Base-by-base conservation (phyloP, 2,113 vertebrate species). In the Trogon melanurus region DNA sequence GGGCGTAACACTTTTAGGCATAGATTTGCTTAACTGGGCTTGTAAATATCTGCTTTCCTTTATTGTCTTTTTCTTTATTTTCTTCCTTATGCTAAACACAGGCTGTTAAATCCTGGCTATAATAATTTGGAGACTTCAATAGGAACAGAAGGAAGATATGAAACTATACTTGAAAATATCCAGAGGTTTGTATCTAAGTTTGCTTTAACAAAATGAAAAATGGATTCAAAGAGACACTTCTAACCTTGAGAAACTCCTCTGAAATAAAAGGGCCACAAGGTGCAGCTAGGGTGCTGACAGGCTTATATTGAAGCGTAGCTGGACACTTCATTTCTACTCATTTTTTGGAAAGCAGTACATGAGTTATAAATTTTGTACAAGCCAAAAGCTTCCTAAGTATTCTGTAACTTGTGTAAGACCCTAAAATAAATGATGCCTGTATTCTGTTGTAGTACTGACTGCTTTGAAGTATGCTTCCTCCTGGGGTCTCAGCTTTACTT, bases 121-220 rank as follows among this genome's bases (percentile, higher is more conserved):
- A 84, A 48, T 26, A 45, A 50, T 89, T n/a, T 48, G 3, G 23
- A 58, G 36, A 73, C 47, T 54, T 70, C 36, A 58, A 3, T 6
- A 80, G n/a, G 17, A 91, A 47, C 8, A 54, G 74, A 89, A 94
- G 38, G n/a, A 76, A 75, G 88, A 69, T 23, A 54, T 9, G 66
- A 76, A 89, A 72, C 26, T 45, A 9, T 62, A 53, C 41, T 45
- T 72, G 26, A 87, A 93, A 84, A 71, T 48, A 65, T 26, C 6
- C 57, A 48, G 41, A 62, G n/a, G 6, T 61, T 89, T 65, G 13
- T n/a, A 60, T 45, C 23, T 45, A 71, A n/a, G 36, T 85, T 72
- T 64, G 25, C 12, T 62, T 88, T 70, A 67, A 65, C 16, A 89
- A 86, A 87, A 67, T 66, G 13, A 82, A 76, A 95, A 79, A 61